Conservation (phyloP, 1,140 invertebrate genomes). For the Bactericera cockerelli region DNA sequence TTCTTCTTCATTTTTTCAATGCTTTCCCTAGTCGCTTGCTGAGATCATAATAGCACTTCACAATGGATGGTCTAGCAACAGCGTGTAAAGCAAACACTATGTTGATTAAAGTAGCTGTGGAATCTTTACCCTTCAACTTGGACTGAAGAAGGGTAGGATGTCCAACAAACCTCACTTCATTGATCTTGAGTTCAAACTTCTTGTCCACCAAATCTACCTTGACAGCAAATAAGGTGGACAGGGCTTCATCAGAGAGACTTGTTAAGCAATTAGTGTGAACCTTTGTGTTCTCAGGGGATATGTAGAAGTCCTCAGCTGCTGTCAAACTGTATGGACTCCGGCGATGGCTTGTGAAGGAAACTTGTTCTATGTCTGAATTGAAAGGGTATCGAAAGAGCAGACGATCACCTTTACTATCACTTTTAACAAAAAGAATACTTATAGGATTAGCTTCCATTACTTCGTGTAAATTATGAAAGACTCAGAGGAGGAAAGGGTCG, state of each 20-base stretch:
- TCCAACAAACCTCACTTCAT: conserved; percentile 87
- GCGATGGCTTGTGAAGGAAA: conserved; percentile 38
- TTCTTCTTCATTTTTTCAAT: conserved; percentile 76
- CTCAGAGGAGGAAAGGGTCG: background rate
- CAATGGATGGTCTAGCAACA: conserved; percentile 77
- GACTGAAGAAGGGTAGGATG: conserved; percentile 68
- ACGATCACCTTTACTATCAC: conserved; percentile 84
- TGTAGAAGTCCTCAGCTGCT: conserved; percentile 51
- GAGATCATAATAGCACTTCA: conserved; percentile 88
- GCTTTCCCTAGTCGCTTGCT: conserved; percentile 77
- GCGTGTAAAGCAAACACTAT: conserved; percentile 85
- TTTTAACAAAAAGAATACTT: conserved; percentile 83
- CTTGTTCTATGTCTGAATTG: conserved; percentile 31
- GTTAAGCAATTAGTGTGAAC: conserved; percentile 46
- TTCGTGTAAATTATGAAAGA: background rate
- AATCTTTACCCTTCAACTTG: conserved; percentile 22
- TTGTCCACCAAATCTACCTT: conserved; percentile 73
- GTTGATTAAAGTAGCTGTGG: conserved; percentile 52
- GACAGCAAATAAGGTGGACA: conserved; percentile 82
- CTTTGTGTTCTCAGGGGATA: conserved; percentile 39
- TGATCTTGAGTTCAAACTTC: conserved; percentile 88
- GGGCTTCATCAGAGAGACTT: conserved; percentile 65
- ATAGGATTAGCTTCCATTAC: conserved; percentile 72
- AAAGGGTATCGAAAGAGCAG: conserved; percentile 82
- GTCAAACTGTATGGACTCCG: conserved; percentile 63